These are phyloP conservation scores for Syrmaticus mikado DNA, from an alignment of 2,113 vertebrate species.

Conservation along the genomic window DNA sequence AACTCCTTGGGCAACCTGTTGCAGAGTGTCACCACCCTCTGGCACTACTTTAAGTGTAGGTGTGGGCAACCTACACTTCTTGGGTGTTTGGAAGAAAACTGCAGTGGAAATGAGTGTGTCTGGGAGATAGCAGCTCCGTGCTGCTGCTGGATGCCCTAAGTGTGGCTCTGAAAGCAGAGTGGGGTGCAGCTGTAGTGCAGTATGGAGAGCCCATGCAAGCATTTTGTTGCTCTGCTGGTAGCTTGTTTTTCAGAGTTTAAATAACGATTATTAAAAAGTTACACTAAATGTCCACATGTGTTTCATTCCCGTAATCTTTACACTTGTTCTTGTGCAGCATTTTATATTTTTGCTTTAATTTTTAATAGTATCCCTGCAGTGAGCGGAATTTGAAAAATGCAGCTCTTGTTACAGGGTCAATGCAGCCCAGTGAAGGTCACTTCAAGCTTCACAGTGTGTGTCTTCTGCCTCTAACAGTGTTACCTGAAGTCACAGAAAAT, in stretches of 20 bases:
- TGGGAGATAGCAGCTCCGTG: not conserved
- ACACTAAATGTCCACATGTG: not conserved
- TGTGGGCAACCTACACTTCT: not conserved
- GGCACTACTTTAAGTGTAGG: not conserved
- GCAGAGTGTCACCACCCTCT: too few relatives aligned
- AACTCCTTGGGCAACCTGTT: too few relatives aligned
- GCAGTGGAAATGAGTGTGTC: not conserved
- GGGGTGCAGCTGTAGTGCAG: not conserved
- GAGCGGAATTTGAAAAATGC: not conserved
- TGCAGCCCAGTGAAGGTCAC: not conserved
- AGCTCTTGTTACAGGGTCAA: not conserved
- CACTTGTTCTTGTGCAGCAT: fast-evolving
- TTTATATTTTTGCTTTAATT: not conserved
- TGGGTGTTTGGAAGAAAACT: not conserved
- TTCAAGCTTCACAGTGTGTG: not conserved
- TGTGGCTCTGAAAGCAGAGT: not conserved
- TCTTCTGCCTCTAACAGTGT: constrained; percentile 25
- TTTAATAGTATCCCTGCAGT: not conserved
- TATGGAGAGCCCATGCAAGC: not conserved
- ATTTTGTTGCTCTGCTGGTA: not conserved
- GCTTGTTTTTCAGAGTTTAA: not conserved
- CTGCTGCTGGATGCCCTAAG: not conserved
- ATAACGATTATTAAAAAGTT: not conserved
- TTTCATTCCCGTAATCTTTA: not conserved
- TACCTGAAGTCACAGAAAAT: constrained; percentile 43